A percentile compares a stretch with the other conserved stretches of the same genome.
These are phyloP conservation scores for Drosophila macrospina DNA, from an alignment of 2,888 invertebrate genomes.

Conservation along the genomic window DNA sequence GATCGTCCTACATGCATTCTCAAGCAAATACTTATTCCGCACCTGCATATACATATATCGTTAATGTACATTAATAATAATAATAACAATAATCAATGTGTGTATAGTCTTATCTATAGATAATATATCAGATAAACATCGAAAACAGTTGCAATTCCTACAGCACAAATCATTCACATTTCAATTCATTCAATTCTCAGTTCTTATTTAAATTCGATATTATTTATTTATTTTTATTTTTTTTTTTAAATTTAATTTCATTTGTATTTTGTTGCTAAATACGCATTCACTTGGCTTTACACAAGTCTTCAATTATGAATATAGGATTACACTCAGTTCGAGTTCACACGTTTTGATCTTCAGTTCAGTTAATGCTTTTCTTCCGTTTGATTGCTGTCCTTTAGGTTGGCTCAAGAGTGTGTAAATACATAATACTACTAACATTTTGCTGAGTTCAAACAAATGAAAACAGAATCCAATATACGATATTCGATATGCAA, in stretches of 20 bases:
- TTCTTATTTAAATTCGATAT: conserved; percentile 4
- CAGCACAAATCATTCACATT: conserved; percentile 51
- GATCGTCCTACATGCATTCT: conserved; percentile 13
- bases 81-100: conserved; percentile 37
- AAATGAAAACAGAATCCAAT: conserved; percentile 23
- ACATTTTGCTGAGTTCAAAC: conserved; percentile 13
- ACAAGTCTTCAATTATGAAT: conserved; percentile 3
- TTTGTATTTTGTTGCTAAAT: conserved; percentile 3
- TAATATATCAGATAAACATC: conserved; percentile 27
- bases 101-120: conserved; percentile 45
- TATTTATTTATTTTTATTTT: background rate
- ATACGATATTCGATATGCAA: conserved; percentile 17
- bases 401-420: conserved; percentile 10
- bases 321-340: background rate
- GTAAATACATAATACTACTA: conserved; percentile 21
- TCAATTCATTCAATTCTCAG: conserved; percentile 7
- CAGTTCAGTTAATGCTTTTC: background rate
- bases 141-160: conserved; percentile 21
- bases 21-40: conserved; percentile 21
- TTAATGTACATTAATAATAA: conserved; percentile 33
- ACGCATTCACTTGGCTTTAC: conserved; percentile 8
- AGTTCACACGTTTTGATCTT: background rate
- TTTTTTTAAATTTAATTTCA: background rate
- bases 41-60: conserved; percentile 26
- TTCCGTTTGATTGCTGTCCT: conserved; percentile 4